phyloP scores from a whole-genome alignment of 2,113 vertebrate genomes.

The Machaerirhynchus nigripectus region DNA sequence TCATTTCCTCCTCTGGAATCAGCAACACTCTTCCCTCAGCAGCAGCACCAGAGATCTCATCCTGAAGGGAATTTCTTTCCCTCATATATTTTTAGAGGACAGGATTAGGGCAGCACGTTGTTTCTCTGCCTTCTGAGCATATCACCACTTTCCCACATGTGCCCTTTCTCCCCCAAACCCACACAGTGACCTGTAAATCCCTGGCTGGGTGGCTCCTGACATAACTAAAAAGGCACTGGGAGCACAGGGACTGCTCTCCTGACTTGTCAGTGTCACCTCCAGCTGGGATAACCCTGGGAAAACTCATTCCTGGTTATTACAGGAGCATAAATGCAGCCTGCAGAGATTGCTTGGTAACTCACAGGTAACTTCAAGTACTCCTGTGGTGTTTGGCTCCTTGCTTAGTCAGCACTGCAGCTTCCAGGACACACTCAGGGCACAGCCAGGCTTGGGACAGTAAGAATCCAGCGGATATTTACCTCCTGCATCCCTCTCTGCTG shows the following conservation, averaged over 20 bases:
- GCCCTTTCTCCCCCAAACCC: background rate
- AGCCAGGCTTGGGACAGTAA: background rate
- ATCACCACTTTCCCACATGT: rapidly evolving
- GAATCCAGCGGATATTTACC: background rate
- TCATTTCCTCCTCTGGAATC: background rate
- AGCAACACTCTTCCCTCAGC: background rate
- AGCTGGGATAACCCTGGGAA: background rate
- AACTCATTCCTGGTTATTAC: background rate
- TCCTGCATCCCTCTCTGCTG: background rate
- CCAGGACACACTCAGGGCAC: background rate
- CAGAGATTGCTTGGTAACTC: background rate
- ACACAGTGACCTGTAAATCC: background rate
- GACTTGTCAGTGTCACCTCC: background rate
- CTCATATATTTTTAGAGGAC: background rate
- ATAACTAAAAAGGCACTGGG: background rate
- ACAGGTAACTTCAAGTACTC: background rate
- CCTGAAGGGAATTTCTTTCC: background rate
- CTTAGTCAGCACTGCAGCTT: background rate
- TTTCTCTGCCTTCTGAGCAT: background rate
- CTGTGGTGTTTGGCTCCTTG: background rate
- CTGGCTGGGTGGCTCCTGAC: background rate
- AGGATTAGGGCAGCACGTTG: background rate
- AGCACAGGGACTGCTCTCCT: background rate
- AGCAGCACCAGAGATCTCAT: background rate
- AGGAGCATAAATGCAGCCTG: background rate